These are phyloP conservation scores for Ophioninae sp. DNA, from an alignment of 2,888 invertebrate genomes.

Conservation along the genomic window DNA sequence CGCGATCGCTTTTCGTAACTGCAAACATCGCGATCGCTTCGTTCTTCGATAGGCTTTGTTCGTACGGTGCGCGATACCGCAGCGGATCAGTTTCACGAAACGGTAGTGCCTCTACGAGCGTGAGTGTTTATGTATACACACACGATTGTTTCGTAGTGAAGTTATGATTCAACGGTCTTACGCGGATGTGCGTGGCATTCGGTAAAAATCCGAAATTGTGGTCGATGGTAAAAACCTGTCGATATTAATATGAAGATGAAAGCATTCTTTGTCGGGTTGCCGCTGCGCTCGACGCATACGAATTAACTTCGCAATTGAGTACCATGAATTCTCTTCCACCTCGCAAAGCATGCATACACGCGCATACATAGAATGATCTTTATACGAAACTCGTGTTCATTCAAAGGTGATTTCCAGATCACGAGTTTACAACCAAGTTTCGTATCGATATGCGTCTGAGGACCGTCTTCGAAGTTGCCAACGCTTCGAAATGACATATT, in stretches of 20 bases:
- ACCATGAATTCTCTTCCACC: not conserved
- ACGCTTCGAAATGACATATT: not conserved
- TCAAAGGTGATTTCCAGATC: not conserved
- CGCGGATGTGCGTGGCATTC: slow-evolving; percentile 29
- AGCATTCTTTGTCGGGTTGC: slow-evolving; percentile 35
- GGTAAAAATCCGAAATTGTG: slow-evolving; percentile 31
- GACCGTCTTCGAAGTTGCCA: not conserved
- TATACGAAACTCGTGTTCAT: not conserved
- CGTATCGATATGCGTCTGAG: not conserved
- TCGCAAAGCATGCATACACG: not conserved
- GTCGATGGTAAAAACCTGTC: slow-evolving; percentile 15
- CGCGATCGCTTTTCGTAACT: not conserved
- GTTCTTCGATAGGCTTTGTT: slow-evolving; percentile 4
- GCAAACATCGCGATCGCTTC: not conserved
- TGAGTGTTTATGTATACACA: not conserved
- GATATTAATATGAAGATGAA: slow-evolving; percentile 20
- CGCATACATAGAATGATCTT: not conserved
- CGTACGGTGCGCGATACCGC: not conserved
- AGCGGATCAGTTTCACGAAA: not conserved
- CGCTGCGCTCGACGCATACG: slow-evolving; percentile 35
- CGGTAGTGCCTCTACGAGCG: no score
- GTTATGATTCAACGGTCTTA: slow-evolving; percentile 26
- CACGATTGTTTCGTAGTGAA: slow-evolving; percentile 9
- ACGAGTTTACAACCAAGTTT: not conserved
- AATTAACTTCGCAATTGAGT: slow-evolving; percentile 18